Base-by-base conservation (phyloP, 1,140 invertebrate species). In the Proctacanthus coquilletti region DNA sequence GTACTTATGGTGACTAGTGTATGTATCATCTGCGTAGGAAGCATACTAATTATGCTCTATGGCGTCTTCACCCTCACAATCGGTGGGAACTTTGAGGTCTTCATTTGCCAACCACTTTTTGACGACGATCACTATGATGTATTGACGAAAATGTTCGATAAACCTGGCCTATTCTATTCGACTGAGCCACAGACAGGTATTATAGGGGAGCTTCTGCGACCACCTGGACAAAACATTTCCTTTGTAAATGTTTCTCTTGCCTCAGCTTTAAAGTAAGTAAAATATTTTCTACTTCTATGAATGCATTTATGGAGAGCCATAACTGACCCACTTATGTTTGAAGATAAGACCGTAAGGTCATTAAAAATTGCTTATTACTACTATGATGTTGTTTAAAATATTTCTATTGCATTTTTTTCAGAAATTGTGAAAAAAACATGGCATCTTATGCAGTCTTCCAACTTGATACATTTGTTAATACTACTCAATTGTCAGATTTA, bases 371-470 rank as follows among this genome's bases (percentile, higher is more conserved):
- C n/a, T n/a, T n/a, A 5, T 33, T 33, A 10, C 3, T 33, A 11
- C n/a, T 33, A 17, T 33, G 10, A 13, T 14, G 15, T 33, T 33
- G 30, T 31, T 5, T 33, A 17, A 33, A n/a, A n/a, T 17, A 17
- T 5, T 14, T 33, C 2, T 33, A 13, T 3, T 33, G 3, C 10
- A 10, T 13, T 4, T 18, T 8, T 18, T 21, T 42, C 48, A 82
- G 78, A 47, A 72, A 74, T 46, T 83, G 80, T 52, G 66, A 74
- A 53, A 57, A 70, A 45, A 77, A 81, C 50, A 65, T 72, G 44
- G 64, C 78, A 41, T 69, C 71, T 21, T 83, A 81, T 63, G 60
- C 68, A 31, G 72, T 76, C n/a, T 80, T 82, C 52, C 69, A 75
- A 51, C 59, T 84, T 40, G 68, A 75, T 43, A 69, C 65, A 48